Evolutionary conservation across 2,113 vertebrate genomes (phyloP).

Genomic region (Eulemur macaco): DNA sequence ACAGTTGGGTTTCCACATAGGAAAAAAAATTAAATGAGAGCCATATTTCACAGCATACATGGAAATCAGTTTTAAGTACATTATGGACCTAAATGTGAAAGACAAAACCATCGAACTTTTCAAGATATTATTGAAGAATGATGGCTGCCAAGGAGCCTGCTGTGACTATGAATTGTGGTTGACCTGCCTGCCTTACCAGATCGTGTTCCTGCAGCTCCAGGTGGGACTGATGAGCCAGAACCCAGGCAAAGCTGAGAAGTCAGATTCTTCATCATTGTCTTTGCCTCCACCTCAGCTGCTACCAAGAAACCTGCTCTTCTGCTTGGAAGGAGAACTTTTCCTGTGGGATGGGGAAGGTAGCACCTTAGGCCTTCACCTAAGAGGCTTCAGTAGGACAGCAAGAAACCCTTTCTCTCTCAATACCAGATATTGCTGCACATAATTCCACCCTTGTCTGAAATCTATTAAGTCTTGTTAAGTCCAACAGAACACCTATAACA

Average conservation of each 20-base stretch:
- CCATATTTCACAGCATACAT: background rate
- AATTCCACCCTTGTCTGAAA: conserved; percentile 88
- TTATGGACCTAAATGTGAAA: background rate
- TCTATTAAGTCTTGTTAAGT: conserved; percentile 87
- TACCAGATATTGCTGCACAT: conserved; percentile 87
- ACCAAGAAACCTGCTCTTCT: conserved; percentile 83
- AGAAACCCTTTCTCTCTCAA: background rate
- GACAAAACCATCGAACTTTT: background rate
- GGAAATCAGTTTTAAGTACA: background rate
- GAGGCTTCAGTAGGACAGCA: conserved; percentile 72
- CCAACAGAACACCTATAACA: conserved; percentile 87
- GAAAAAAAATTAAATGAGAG: background rate
- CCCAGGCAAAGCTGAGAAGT: conserved; percentile 68
- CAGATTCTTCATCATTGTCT: conserved; percentile 83
- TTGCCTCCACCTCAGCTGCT: conserved; percentile 61
- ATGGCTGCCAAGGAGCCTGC: background rate
- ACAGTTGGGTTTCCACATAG: conserved; percentile 8
- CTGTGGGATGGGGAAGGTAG: conserved; percentile 83
- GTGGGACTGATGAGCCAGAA: conserved; percentile 47
- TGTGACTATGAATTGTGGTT: conserved; percentile 79
- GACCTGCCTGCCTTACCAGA: conserved; percentile 78
- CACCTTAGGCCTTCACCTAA: conserved; percentile 84
- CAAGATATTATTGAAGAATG: background rate
- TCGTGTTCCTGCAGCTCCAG: conserved; percentile 80
- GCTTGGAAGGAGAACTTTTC: conserved; percentile 84